Base-by-base conservation (phyloP, 2,797 vertebrate species). In the Leptoclinus maculatus region DNA sequence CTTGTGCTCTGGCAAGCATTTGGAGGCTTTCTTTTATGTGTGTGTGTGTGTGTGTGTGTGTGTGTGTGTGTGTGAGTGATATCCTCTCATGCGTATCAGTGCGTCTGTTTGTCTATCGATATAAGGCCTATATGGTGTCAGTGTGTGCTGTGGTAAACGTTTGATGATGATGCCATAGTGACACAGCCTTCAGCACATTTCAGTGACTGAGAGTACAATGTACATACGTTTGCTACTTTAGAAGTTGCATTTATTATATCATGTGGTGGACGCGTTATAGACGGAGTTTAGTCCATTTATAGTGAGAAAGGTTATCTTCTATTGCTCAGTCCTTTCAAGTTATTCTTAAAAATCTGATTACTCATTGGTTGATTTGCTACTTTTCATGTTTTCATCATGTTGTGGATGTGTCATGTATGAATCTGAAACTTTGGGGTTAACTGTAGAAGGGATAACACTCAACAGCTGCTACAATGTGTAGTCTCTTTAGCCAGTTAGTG, bases 1-100 rank as follows among this genome's bases (percentile, higher is more conserved):
- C 92, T 89, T 83, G 79, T 78, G 79, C 64, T 88, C 60, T 80
- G 79, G 83, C 74, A 65, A 43, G 34, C 59, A 71, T 84, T 63
- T 70, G 76, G 54, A 82, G 70, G 34, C 63, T 68, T 53, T 66
- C 70, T 74, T 77, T 23, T 25, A 16, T 65, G 2, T 78, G 16
- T 74, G 41, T 67, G 41, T 76, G 43, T 69, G 34, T 68, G n/a
- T 74, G 53, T 78, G 51, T 66, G 57, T 60, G 56, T 58, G 56
- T 58, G 5, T 60, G 58, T 60, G 58, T 39, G 36, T 29, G 23
- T 25, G 38, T 8, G 54, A 13, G 19, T 36, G 43, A 75, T 56
- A 54, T 81, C 51, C 66, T 84, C 23, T 76, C 34, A 51, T 63
- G 19, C 45, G 47, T 12, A 41, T 66, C 25, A 43, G 19, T 64